phyloP scores from a whole-genome alignment of 2,797 vertebrate genomes.

The Dendrocincla fuliginosa region DNA sequence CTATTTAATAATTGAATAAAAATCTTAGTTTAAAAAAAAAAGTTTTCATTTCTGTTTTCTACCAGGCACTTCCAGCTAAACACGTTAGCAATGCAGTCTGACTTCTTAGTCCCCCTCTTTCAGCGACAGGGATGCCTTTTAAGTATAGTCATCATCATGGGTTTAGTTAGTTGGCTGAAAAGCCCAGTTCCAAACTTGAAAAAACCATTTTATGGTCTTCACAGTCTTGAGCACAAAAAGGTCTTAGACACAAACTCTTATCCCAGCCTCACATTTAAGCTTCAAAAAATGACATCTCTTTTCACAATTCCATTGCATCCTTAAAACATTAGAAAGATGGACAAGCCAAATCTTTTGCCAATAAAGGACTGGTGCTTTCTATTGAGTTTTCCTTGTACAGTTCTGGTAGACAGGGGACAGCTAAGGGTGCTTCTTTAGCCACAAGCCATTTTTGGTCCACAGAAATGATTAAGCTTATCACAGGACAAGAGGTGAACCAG shows the following conservation, averaged over 20 bases:
- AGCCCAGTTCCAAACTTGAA: neutral
- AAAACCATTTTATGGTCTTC: neutral
- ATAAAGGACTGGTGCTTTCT: neutral
- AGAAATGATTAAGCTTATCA: neutral
- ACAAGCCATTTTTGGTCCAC: neutral
- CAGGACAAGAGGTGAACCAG: neutral
- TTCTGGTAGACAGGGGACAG: neutral
- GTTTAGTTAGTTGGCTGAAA: neutral
- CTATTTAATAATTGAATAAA: conserved; percentile 68
- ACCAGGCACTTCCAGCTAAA: neutral
- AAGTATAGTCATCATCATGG: neutral
- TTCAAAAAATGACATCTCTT: neutral
- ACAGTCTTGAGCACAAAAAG: neutral
- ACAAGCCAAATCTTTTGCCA: neutral
- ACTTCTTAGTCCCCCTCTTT: neutral
- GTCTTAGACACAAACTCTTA: neutral
- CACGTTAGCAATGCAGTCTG: neutral
- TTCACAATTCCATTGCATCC: neutral
- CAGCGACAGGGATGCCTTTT: neutral
- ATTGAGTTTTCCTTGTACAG: neutral
- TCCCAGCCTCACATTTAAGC: neutral
- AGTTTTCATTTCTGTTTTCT: neutral
- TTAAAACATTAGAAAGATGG: neutral
- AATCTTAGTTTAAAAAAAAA: neutral
- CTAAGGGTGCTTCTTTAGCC: neutral